Base-by-base conservation (phyloP, 2,888 invertebrate species). In the Zhuqinia jingwanae region DNA sequence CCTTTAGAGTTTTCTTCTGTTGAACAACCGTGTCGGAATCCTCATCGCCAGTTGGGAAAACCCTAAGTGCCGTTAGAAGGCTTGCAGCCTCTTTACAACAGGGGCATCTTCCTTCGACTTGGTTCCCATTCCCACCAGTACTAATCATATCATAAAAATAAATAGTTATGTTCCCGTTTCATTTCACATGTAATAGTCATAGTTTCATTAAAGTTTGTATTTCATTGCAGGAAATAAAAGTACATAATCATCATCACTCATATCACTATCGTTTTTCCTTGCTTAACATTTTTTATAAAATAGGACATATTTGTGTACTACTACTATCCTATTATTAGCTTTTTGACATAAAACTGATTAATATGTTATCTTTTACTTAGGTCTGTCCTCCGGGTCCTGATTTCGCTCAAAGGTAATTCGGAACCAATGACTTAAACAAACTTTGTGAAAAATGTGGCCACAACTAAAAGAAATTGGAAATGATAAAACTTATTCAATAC, bases 41-140 rank as follows among this genome's bases (percentile, higher is more conserved):
- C 25, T 81, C 81, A 17, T 81, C 73, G 2, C 73, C 81, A 2
- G 81, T 81, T 17, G 81, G 81, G 36, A 25, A 81, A 25, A 81
- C 15, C 15, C 60, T 53, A 2, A 73, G 3, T 1, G 70, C 56
- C 25, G 22, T 25, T n/a, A 30, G 13, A 1, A 81, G 45, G 10
- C 58, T 58, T 0, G 27, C 58, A 0, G 11, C n/a, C 13, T n/a
- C 17, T 22, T 81, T 70, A 13, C 81, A 81, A 22, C 73, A 81
- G 1, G 81, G 81, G 17, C 81, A 81, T 11, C 10, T 73, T 36
- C 81, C 81, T 36, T 42, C 22, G 11, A 30, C 22, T 3, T 15
- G 13, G n/a, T 2, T 17, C n/a, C 25, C 2, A 1, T 10, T 65
- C 13, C 2, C 8, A 2, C n/a, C 30, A 30, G 1, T 36, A 10